phyloP scores from a whole-genome alignment of 2,797 vertebrate genomes.

The Peromyscus nudipes region DNA sequence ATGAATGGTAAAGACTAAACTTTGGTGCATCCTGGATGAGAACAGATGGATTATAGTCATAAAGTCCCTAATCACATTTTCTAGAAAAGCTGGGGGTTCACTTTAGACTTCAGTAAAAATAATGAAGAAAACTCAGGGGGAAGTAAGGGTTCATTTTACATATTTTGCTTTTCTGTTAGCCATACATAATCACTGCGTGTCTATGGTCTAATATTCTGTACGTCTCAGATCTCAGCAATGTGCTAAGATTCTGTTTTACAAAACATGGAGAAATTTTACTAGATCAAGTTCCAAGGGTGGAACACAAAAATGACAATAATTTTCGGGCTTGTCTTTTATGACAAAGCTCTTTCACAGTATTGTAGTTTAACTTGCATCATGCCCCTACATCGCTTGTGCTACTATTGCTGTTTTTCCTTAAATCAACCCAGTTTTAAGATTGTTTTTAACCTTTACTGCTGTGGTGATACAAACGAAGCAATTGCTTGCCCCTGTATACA shows the following conservation, averaged over 20 bases:
- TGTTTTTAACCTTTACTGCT: constrained; percentile 25
- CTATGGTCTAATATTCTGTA: not conserved
- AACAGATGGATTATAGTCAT: not conserved
- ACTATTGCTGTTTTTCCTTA: not conserved
- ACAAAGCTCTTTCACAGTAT: not conserved
- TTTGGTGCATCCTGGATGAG: not conserved
- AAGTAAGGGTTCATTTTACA: not conserved
- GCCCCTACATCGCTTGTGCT: not conserved
- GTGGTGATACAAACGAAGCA: not conserved
- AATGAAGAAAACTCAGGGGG: constrained; percentile 6
- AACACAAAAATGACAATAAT: not conserved
- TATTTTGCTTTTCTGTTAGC: constrained; percentile 12
- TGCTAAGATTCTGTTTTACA: not conserved
- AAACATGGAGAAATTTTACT: not conserved
- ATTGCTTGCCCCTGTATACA: not conserved
- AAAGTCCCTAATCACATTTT: not conserved
- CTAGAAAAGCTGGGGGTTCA: constrained; percentile 18
- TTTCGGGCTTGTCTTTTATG: not conserved
- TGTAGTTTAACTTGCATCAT: not conserved
- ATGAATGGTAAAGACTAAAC: not conserved
- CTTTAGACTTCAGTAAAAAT: not conserved
- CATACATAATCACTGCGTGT: not conserved
- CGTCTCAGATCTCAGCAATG: not conserved
- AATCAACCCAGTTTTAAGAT: not conserved
- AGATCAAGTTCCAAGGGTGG: not conserved